A percentile compares a stretch with the other conserved stretches of the same genome.
These are phyloP conservation scores for Xenopus petersii DNA, from an alignment of 2,797 vertebrate genomes.

Conservation along the genomic window DNA sequence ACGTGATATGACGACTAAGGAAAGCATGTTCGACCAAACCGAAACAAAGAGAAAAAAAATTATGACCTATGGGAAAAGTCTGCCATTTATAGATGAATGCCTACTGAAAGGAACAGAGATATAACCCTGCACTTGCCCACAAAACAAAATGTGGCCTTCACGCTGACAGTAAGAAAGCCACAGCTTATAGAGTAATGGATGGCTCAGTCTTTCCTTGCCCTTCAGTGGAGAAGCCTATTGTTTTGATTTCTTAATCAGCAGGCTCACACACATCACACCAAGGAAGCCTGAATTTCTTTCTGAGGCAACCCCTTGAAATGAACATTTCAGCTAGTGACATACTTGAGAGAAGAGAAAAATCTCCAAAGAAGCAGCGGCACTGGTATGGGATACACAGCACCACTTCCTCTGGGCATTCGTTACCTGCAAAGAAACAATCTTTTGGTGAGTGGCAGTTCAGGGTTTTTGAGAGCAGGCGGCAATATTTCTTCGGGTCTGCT, in stretches of 20 bases:
- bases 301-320: constrained; percentile 44
- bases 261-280: constrained; percentile 31
- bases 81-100: too few relatives aligned
- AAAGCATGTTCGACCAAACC: too few relatives aligned
- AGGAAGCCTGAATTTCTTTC: constrained; percentile 16
- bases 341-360: constrained; percentile 55
- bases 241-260: constrained; percentile 39
- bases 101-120: too few relatives aligned
- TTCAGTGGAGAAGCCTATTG: constrained; percentile 20
- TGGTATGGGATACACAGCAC: constrained; percentile 64
- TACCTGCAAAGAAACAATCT: constrained; percentile 92
- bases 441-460: constrained; percentile 89
- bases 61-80: too few relatives aligned
- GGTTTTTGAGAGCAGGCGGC: constrained; percentile 88
- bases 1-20: too few relatives aligned
- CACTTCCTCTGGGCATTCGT: constrained; percentile 83
- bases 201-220: constrained; percentile 15
- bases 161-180: constrained; percentile 7
- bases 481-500: constrained; percentile 85
- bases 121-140: constrained; percentile 5
- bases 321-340: constrained; percentile 58
- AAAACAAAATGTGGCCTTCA: constrained; percentile 30
- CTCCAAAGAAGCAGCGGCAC: constrained; percentile 54
- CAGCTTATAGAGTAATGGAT: constrained; percentile 4
- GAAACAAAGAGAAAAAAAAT: too few relatives aligned